Evolutionary conservation across 2,888 invertebrate species (phyloP).

Genomic region (Scotopteryx bipunctaria): DNA sequence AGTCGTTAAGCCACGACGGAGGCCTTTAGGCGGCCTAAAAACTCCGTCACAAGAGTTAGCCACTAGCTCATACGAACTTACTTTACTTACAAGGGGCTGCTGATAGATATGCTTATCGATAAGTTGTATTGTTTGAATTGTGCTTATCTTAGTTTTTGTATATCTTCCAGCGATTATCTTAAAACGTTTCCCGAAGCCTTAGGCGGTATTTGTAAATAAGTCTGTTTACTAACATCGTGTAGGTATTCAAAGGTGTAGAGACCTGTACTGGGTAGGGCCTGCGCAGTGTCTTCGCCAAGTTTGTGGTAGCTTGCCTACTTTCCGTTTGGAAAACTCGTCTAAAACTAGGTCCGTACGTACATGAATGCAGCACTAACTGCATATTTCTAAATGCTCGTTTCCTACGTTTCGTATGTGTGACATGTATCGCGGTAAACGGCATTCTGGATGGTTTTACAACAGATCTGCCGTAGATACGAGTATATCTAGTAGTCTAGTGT

Average conservation of each 20-base stretch:
- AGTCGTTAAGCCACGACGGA: too few species aligned
- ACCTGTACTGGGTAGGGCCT: slow-evolving; percentile 25
- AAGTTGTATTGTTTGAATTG: too few species aligned
- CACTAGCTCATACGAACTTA: too few species aligned
- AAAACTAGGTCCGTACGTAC: slow-evolving; percentile 64
- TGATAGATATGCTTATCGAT: too few species aligned
- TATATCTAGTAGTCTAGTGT: too few species aligned
- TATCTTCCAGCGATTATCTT: background rate
- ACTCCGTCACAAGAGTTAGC: too few species aligned
- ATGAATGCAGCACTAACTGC: slow-evolving; percentile 60
- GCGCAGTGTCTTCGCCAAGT: slow-evolving; percentile 43
- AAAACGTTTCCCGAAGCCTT: background rate
- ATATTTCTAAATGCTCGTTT: slow-evolving; percentile 65
- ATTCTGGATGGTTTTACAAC: slow-evolving; percentile 34
- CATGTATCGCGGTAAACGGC: slow-evolving; percentile 35
- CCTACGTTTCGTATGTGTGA: slow-evolving; percentile 44
- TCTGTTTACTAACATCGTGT: slow-evolving; percentile 28
- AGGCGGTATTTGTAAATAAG: slow-evolving; percentile 11
- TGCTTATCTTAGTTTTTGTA: background rate
- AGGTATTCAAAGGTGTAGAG: slow-evolving; percentile 21
- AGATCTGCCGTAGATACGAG: slow-evolving; percentile 17
- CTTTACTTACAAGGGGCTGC: too few species aligned
- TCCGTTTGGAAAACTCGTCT: slow-evolving; percentile 78
- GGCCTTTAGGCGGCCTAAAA: too few species aligned
- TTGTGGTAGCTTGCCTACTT: slow-evolving; percentile 71